Evolutionary conservation across 2,888 invertebrate genomes (phyloP).

Genomic region (Caenorhabditis sp.): DNA sequence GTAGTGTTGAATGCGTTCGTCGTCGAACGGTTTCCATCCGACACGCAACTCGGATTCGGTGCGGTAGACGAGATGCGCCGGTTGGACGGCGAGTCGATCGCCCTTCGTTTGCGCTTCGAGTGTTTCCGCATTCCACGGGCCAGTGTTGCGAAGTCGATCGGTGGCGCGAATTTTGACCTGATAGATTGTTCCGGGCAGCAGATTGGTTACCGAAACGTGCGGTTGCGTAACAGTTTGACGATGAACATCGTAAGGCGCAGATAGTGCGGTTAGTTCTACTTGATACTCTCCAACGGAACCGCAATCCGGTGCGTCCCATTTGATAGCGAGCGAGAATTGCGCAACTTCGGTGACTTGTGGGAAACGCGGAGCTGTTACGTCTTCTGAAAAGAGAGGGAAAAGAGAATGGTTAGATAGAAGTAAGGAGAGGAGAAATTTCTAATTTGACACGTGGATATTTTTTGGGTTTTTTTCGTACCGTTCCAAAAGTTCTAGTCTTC

Average conservation of each 20-base stretch:
- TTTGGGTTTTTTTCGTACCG: too few relatives aligned
- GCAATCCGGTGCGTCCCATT: constrained; percentile 70
- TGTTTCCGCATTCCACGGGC: constrained; percentile 68
- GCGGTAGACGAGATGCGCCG: constrained; percentile 57
- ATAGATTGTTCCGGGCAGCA: constrained; percentile 70
- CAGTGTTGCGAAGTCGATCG: constrained; percentile 62
- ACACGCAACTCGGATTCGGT: constrained; percentile 63
- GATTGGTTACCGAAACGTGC: constrained; percentile 66
- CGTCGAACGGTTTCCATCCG: constrained; percentile 59
- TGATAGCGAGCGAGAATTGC: constrained; percentile 65
- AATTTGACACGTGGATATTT: too few relatives aligned
- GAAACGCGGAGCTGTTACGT: constrained; percentile 66
- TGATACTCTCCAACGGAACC: constrained; percentile 68
- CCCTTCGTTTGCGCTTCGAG: constrained; percentile 67
- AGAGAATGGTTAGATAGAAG: constrained; percentile 1
- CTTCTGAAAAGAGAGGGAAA: constrained; percentile 48
- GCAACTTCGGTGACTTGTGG: constrained; percentile 61
- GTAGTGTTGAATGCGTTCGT: constrained; percentile 67
- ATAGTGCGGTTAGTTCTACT: constrained; percentile 64
- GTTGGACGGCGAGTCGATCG: constrained; percentile 57
- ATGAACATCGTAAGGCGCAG: constrained; percentile 68
- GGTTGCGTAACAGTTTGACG: constrained; percentile 69
- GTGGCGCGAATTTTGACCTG: constrained; percentile 66
- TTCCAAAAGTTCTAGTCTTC: too few relatives aligned
- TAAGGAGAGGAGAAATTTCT: background rate